These are phyloP conservation scores for Plebejus argus DNA, from an alignment of 2,888 invertebrate genomes.

Conservation along the genomic window DNA sequence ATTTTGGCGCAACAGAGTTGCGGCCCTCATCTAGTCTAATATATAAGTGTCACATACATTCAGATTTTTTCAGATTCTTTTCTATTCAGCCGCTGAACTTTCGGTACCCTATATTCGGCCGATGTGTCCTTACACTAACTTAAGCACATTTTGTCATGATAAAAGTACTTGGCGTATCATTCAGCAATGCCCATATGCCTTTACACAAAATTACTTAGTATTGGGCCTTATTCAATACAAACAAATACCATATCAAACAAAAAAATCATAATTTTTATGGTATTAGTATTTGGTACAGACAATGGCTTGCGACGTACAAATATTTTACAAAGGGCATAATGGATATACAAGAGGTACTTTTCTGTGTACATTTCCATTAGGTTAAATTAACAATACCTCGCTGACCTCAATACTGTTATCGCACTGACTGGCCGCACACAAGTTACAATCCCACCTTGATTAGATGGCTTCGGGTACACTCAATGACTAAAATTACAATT, in stretches of 20 bases:
- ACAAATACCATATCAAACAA: slow-evolving; percentile 4
- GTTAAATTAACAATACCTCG: slow-evolving; percentile 56
- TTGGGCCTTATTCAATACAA: background rate
- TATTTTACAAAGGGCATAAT: background rate
- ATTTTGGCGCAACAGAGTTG: too few species aligned
- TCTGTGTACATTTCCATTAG: slow-evolving; percentile 51
- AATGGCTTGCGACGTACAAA: background rate
- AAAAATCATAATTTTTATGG: background rate
- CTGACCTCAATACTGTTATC: slow-evolving; percentile 41
- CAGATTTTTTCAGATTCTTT: too few species aligned
- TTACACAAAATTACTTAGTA: too few species aligned
- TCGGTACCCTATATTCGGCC: too few species aligned
- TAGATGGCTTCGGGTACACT: slow-evolving; percentile 16
- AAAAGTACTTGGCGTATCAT: too few species aligned
- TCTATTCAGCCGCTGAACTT: too few species aligned
- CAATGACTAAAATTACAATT: slow-evolving; percentile 10
- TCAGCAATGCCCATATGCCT: too few species aligned
- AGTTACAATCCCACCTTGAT: slow-evolving; percentile 14
- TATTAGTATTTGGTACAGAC: background rate
- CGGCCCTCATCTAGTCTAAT: too few species aligned
- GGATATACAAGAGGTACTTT: background rate
- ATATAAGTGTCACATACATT: too few species aligned
- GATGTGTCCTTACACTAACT: too few species aligned
- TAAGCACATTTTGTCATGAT: too few species aligned
- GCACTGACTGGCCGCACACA: slow-evolving; percentile 31